These are phyloP conservation scores for Drosophila nr. fundita DNA, from an alignment of 2,888 invertebrate genomes.

Conservation along the genomic window DNA sequence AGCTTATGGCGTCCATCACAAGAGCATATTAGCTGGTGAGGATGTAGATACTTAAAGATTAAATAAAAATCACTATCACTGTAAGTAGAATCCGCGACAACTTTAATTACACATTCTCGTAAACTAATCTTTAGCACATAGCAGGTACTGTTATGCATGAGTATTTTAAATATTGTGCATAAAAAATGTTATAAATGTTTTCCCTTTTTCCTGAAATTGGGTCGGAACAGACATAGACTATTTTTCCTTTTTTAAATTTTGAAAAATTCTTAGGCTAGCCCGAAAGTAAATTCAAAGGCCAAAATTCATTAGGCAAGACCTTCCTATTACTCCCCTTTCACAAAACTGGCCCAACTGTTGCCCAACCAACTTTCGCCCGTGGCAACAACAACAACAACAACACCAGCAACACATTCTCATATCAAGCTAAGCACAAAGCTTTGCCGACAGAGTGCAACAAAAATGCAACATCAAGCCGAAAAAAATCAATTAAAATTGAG, in stretches of 20 bases:
- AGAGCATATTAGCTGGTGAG: background rate
- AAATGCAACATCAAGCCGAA: conserved; percentile 41
- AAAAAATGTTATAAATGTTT: background rate
- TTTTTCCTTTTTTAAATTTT: background rate
- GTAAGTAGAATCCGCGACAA: background rate
- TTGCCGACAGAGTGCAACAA: conserved; percentile 58
- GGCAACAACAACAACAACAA: conserved; percentile 34
- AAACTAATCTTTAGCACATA: background rate
- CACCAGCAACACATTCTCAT: conserved; percentile 29
- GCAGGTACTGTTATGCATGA: background rate
- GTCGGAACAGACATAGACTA: too few species aligned
- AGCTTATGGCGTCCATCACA: background rate
- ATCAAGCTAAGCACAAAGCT: conserved; percentile 45
- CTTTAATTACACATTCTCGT: background rate
- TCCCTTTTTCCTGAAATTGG: background rate
- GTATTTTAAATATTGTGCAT: background rate
- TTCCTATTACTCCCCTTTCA: conserved; percentile 5
- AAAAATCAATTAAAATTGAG: conserved; percentile 75
- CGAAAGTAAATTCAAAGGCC: conserved; percentile 7
- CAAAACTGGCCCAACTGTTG: conserved; percentile 19
- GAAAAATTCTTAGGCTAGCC: conserved; percentile 4
- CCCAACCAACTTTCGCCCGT: conserved; percentile 65
- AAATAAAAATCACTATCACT: background rate
- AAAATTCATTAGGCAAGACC: conserved; percentile 15
- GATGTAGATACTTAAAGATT: background rate